A percentile compares a stretch with the other conserved stretches of the same genome.
These are phyloP conservation scores for Lithophane leautieri DNA, from an alignment of 2,888 invertebrate species.

Conservation along the genomic window DNA sequence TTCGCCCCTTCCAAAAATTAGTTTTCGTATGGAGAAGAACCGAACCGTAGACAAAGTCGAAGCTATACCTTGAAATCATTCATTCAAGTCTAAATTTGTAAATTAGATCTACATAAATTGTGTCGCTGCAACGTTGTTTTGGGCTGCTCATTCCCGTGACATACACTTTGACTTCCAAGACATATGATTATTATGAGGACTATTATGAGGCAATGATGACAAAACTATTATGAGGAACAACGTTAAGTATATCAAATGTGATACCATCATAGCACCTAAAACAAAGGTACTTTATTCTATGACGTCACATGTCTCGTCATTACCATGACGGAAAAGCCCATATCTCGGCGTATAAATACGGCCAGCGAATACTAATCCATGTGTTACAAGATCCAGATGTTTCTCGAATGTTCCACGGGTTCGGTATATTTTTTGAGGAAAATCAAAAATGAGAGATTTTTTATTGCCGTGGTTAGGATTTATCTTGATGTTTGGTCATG, in stretches of 20 bases:
- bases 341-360: constrained; percentile 63
- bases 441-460: constrained; percentile 31
- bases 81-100: not conserved
- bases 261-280: constrained; percentile 43
- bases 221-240: constrained; percentile 36
- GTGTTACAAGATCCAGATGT: constrained; percentile 43
- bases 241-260: constrained; percentile 56
- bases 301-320: constrained; percentile 61
- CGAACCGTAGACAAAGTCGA: not conserved
- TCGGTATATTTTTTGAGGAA: constrained; percentile 31
- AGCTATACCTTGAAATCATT: not conserved
- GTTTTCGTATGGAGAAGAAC: too few species aligned
- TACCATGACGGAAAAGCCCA: constrained; percentile 55
- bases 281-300: constrained; percentile 59
- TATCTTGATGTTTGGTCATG: not conserved
- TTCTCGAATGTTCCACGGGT: constrained; percentile 23
- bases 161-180: constrained; percentile 44
- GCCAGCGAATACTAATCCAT: constrained; percentile 59
- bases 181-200: too few species aligned
- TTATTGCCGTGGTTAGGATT: constrained; percentile 16
- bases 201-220: too few species aligned
- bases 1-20: too few species aligned
- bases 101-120: not conserved
- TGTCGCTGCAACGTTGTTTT: not conserved
- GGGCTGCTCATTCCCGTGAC: constrained; percentile 9